Base-by-base conservation (phyloP, 2,888 invertebrate species). In the Scaptomyza polygonia region DNA sequence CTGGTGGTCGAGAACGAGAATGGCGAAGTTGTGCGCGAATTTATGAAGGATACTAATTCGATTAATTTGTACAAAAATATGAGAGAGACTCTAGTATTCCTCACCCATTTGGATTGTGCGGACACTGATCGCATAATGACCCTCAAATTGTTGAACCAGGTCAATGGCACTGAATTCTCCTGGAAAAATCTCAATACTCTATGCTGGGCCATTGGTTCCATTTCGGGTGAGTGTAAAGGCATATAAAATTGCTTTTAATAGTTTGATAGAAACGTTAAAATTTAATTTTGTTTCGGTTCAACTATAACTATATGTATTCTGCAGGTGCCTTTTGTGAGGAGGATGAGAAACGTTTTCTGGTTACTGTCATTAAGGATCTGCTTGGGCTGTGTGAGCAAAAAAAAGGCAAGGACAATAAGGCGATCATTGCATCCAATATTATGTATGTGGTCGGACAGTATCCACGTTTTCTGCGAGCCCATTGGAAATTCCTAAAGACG, bases 381-480 rank as follows among this genome's bases (percentile, higher is more conserved):
- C 93, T 99, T 70, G 99, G 99, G 0, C 93, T 99, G 52, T 99
- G 99, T 40, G 98, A 99, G 91, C 99, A 99, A 92, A 99, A 99
- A 92, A 96, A 99, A 84, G 95, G 92, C 53, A 99, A 99, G 93
- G 99, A 99, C 93, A 99, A 99, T 93, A 99, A 99, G 93, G 99
- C 99, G 63, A 99, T 99, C 79, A 99, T 99, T 89, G 99, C 99
- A 14, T 99, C 99, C 75, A 99, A 99, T 93, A 99, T 99, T 73
- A 99, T 99, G 99, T 99, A 99, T 92, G 99, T 99, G 65, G 99
- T 99, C 55, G 99, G 99, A 3, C 99, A 99, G 92, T 99, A 99
- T 93, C 99, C 99, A 44, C 93, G 99, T 65, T 99, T 99, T 93
- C 93, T 99, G 69, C 94, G 98, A 83, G 99, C 98, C n/a, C 99